Evolutionary conservation across 2,113 vertebrate species (phyloP).

Genomic region (Anhinga rufa): DNA sequence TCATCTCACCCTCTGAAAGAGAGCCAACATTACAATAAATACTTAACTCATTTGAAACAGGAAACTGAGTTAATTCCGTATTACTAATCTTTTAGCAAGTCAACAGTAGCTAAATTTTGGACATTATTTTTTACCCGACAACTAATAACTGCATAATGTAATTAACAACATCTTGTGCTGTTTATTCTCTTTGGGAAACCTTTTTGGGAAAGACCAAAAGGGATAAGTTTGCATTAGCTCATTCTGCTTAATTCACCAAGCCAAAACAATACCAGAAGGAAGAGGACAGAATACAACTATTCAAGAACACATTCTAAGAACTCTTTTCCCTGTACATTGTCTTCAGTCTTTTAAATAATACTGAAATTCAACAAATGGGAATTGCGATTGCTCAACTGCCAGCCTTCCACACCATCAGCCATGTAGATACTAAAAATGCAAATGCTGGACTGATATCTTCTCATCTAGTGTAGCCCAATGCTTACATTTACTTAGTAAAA

Average conservation of each 20-base stretch:
- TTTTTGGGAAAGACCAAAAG: background rate
- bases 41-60: background rate
- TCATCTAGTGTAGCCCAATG: background rate
- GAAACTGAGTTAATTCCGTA: background rate
- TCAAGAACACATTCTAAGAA: background rate
- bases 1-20: conserved; percentile 44
- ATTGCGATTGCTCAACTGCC: background rate
- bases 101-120: background rate
- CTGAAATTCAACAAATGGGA: background rate
- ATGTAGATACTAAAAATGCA: background rate
- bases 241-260: background rate
- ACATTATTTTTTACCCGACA: background rate
- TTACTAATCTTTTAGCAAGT: background rate
- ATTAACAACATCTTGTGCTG: background rate
- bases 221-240: background rate
- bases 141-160: background rate
- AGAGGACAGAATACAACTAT: background rate
- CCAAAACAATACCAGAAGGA: background rate
- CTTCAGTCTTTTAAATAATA: background rate
- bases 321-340: background rate
- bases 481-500: background rate
- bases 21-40: background rate
- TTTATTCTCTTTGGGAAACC: background rate
- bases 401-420: background rate
- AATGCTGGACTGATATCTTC: background rate